A percentile compares a stretch with the other conserved stretches of the same genome.
phyloP scores from a whole-genome alignment of 2,888 invertebrate species.

The Eristalinus sepulchralis region DNA sequence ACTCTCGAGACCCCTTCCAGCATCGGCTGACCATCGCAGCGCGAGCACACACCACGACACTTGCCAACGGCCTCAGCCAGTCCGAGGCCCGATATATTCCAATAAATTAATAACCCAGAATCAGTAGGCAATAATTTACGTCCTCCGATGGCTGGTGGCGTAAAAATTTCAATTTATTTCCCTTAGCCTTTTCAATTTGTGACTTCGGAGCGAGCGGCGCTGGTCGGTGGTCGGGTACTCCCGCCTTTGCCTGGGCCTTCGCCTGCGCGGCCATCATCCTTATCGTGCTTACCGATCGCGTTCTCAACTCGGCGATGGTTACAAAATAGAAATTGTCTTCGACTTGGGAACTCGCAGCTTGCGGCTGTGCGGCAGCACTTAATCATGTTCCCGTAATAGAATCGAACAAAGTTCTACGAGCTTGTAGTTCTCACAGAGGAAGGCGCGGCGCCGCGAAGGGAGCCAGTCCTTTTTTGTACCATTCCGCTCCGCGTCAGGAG shows the following conservation, averaged over 20 bases:
- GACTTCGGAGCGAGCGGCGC: slow-evolving; percentile 34
- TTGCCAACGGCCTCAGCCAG: neutral
- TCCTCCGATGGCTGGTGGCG: slow-evolving; percentile 67
- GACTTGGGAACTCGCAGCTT: slow-evolving; percentile 67
- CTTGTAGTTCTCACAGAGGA: neutral
- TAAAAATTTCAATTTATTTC: slow-evolving; percentile 70
- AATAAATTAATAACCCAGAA: slow-evolving; percentile 67
- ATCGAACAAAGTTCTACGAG: slow-evolving; percentile 37
- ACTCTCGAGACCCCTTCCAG: slow-evolving; percentile 33
- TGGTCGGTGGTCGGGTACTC: slow-evolving; percentile 20
- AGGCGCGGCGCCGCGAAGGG: slow-evolving; percentile 15
- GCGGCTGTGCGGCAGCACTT: slow-evolving; percentile 64
- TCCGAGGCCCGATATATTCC: slow-evolving; percentile 46
- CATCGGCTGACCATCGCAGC: slow-evolving; percentile 10
- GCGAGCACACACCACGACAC: neutral
- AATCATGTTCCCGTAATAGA: slow-evolving; percentile 68
- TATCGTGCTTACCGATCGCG: slow-evolving; percentile 61
- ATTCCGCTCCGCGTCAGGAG: neutral
- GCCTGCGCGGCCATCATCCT: slow-evolving; percentile 34
- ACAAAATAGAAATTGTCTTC: slow-evolving; percentile 71
- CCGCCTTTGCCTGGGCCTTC: slow-evolving; percentile 5
- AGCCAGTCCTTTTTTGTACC: slow-evolving; percentile 5
- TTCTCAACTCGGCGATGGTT: slow-evolving; percentile 56
- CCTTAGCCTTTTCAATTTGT: slow-evolving; percentile 69
- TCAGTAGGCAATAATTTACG: slow-evolving; percentile 70